Conservation (phyloP, 2,113 vertebrate species). For the Scortum barcoo region DNA sequence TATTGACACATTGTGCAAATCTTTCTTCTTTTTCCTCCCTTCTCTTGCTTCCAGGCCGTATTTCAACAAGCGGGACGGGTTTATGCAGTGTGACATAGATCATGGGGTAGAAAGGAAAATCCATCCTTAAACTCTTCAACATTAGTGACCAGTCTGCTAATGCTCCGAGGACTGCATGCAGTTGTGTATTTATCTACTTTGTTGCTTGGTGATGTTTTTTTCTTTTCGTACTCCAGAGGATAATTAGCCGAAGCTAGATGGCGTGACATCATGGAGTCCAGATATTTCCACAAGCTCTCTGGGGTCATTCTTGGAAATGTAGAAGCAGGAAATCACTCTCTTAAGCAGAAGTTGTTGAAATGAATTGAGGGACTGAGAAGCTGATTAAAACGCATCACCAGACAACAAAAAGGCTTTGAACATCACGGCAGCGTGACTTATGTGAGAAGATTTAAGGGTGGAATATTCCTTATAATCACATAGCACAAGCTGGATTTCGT, state of each 20-base stretch:
- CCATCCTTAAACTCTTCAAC: conserved; percentile 9
- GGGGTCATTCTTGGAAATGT: conserved; percentile 9
- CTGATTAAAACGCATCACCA: neutral
- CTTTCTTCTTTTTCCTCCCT: neutral
- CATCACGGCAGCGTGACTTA: too few relatives aligned
- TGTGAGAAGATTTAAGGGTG: neutral
- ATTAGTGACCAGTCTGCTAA: neutral
- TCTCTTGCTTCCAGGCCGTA: conserved; percentile 16
- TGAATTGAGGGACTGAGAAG: neutral
- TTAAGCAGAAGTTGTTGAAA: neutral
- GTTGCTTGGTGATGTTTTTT: conserved; percentile 26
- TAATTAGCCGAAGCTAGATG: conserved; percentile 3
- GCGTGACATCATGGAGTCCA: conserved; percentile 5
- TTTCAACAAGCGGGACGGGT: neutral
- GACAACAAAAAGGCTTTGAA: neutral
- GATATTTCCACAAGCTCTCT: conserved; percentile 36
- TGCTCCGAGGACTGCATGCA: neutral
- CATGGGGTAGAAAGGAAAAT: conserved; percentile 19
- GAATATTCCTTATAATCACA: conserved; percentile 14
- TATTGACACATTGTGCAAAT: conserved; percentile 25
- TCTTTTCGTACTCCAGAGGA: conserved; percentile 13
- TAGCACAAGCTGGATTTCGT: conserved; percentile 3
- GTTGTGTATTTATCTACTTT: conserved; percentile 12
- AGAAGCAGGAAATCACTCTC: neutral
- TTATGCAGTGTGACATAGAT: neutral